Evolutionary conservation across 92 coral and sea anemone species (phyloP), one percentile per base, ranked within the genome.

Genomic region (Epizoanthus scotinus): DNA sequence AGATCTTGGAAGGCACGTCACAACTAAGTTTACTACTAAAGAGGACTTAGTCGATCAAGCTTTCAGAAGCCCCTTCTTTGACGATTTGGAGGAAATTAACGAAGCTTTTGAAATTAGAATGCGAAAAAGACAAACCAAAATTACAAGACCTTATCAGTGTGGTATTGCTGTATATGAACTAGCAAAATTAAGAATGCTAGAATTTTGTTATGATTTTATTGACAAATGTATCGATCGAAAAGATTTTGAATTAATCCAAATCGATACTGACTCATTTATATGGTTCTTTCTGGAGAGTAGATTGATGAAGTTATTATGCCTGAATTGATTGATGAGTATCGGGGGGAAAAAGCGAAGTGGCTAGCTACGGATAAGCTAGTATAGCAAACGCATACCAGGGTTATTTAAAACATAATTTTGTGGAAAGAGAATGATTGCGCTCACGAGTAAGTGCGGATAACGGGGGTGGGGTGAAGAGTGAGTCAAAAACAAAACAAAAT

Each of bases 191-290:
- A 59, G 78, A 2, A 71, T 70, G 71, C 25, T 70, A 0, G 53
- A 73, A 15, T 70, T 55, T 38, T 82, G 71, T n/a, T 34, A 82
- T 67, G 78, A 82, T 10, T 82, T 54, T 18, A 22, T 83, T 1
- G 80, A 83, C 31, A 17, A 52, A 1, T 83, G 0, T 21, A 8
- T 44, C 7, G 84, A 66, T 8, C 26, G 84, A 28, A 40, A 65
- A 25, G 63, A 81, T 28, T 81, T 84, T 62, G 84, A 84, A 44
- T 72, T 84, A 5, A 62, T 83, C 2, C 82, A 83, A 53, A 83
- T 83, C 82, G 86, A 83, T 62, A 83, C 75, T 0, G 82, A 27
- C 42, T 0, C 13, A 42, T 10, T 14, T 77, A 77, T 13, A 10
- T 77, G 12, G 68, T 54, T 20, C 8, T 77, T 0, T 40, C 47